Percentiles rank a stretch among this genome's conserved stretches.
These are phyloP conservation scores for Himalopsyche japonica DNA, from an alignment of 2,888 invertebrate genomes.

Conservation along the genomic window DNA sequence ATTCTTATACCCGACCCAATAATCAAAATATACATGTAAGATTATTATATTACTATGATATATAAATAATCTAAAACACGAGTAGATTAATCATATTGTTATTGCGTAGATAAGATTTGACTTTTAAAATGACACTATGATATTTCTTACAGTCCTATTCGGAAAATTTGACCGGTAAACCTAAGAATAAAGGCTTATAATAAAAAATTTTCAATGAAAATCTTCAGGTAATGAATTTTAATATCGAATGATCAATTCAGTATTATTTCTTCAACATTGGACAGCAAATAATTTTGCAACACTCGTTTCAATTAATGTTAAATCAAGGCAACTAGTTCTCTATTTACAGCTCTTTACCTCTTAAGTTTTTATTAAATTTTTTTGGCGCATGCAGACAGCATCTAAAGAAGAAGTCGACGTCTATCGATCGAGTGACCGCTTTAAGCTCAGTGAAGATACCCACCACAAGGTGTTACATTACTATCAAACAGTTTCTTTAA, in stretches of 20 bases:
- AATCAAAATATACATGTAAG: neutral
- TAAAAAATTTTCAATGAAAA: neutral
- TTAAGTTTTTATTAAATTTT: slow-evolving; percentile 19
- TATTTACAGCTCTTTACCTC: slow-evolving; percentile 32
- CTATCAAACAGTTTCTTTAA: neutral
- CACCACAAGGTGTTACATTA: neutral
- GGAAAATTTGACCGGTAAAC: neutral
- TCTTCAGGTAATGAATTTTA: neutral
- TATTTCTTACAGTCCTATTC: neutral
- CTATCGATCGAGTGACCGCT: neutral
- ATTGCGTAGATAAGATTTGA: neutral
- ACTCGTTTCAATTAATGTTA: neutral
- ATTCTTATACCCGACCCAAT: neutral
- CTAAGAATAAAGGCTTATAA: neutral
- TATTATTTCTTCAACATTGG: slow-evolving; percentile 4
- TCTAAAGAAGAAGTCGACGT: slow-evolving; percentile 12
- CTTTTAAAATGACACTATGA: neutral
- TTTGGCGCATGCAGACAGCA: slow-evolving; percentile 36
- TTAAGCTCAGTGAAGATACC: slow-evolving; percentile 18
- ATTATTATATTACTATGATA: neutral
- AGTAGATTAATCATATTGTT: neutral
- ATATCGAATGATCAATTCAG: neutral
- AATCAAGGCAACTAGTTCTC: slow-evolving; percentile 20
- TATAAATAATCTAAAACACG: neutral
- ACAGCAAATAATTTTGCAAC: slow-evolving; percentile 4